phyloP scores from a whole-genome alignment of 1,140 invertebrate genomes.

The Drosophila sturtevanti region DNA sequence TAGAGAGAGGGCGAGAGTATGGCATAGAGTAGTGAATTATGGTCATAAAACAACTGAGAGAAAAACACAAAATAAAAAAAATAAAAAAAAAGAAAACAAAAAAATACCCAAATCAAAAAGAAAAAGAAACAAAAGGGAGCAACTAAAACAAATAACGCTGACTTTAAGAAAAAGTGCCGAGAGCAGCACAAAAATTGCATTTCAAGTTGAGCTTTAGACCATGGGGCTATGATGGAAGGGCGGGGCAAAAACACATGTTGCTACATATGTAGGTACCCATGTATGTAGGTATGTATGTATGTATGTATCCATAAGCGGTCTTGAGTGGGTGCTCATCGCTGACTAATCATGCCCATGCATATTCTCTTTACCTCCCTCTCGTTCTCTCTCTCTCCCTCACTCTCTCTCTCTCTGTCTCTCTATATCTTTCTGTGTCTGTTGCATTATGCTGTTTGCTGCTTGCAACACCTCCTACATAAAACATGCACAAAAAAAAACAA shows the following conservation, averaged over 20 bases:
- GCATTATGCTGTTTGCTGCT: constrained; percentile 11
- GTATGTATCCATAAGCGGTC: background rate
- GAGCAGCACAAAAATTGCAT: constrained; percentile 10
- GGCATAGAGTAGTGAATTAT: background rate
- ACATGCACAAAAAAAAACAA: background rate
- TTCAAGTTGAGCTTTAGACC: constrained; percentile 20
- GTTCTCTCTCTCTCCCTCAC: background rate
- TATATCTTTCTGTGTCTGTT: background rate
- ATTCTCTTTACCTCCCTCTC: background rate
- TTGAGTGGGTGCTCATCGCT: constrained; percentile 20
- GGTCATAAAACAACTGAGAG: background rate
- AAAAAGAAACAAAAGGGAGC: background rate
- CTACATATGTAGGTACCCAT: constrained; percentile 9
- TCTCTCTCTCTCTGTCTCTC: background rate
- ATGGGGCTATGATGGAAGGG: background rate
- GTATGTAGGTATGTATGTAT: background rate
- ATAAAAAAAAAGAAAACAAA: background rate
- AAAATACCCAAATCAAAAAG: too few relatives aligned
- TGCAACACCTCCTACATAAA: constrained; percentile 14
- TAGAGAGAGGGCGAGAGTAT: background rate
- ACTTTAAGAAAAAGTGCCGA: constrained; percentile 10
- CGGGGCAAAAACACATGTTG: constrained; percentile 6
- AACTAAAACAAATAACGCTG: background rate
- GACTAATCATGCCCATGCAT: constrained; percentile 11
- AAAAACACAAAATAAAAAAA: background rate